A percentile compares a stretch with the other conserved stretches of the same genome.
These are phyloP conservation scores for Armadillidium nasatum DNA, from an alignment of 1,140 invertebrate species.

Conservation along the genomic window DNA sequence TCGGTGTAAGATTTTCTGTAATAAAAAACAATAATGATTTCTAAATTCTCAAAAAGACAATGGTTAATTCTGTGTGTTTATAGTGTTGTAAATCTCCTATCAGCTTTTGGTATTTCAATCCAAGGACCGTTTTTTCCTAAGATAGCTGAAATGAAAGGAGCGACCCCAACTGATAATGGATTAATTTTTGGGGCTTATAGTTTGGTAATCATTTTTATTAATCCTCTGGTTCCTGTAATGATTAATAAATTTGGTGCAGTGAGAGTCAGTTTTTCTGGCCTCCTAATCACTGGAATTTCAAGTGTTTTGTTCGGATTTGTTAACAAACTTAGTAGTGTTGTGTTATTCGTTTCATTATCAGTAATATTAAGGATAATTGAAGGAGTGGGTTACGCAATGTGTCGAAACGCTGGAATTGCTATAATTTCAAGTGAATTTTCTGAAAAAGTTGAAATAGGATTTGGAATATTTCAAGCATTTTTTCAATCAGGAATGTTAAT, in stretches of 20 bases:
- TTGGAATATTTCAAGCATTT: slow-evolving; percentile 16
- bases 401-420: slow-evolving; percentile 1
- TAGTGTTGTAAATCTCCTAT: slow-evolving; percentile 12
- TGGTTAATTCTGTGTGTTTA: slow-evolving; percentile 11
- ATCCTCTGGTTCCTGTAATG: slow-evolving; percentile 1
- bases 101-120: slow-evolving; percentile 12
- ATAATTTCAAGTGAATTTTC: slow-evolving; percentile 28
- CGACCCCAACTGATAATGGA: slow-evolving; percentile 13
- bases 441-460: slow-evolving; percentile 16
- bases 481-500: slow-evolving; percentile 23
- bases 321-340: not conserved
- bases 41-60: slow-evolving; percentile 20
- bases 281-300: slow-evolving; percentile 16
- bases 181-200: slow-evolving; percentile 24
- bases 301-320: slow-evolving; percentile 23
- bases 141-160: slow-evolving; percentile 22
- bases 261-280: slow-evolving; percentile 1
- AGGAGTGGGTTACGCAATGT: slow-evolving; percentile 17
- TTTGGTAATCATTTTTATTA: slow-evolving; percentile 21
- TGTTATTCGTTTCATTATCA: slow-evolving; percentile 10
- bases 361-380: slow-evolving; percentile 18
- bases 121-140: slow-evolving; percentile 26
- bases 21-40: slow-evolving; percentile 3
- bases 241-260: slow-evolving; percentile 16
- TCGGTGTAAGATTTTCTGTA: too few relatives aligned